These are phyloP conservation scores for Larimichthys crocea DNA, from an alignment of 2,113 vertebrate species.

Conservation along the genomic window DNA sequence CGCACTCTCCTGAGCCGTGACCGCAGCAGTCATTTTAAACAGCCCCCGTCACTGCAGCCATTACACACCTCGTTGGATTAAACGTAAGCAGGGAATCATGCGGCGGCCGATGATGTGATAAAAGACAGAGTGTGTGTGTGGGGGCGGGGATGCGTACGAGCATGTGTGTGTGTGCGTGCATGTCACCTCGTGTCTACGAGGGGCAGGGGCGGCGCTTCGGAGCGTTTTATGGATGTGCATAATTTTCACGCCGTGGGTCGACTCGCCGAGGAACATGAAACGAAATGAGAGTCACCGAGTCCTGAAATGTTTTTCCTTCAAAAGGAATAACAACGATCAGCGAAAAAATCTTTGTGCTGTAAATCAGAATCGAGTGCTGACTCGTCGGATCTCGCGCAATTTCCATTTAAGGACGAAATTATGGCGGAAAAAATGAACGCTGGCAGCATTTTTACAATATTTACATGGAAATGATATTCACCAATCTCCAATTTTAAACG, in stretches of 20 bases:
- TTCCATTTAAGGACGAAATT: neutral
- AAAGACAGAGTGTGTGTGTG: slow-evolving; percentile 2
- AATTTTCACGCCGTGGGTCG: slow-evolving; percentile 28
- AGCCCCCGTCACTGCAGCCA: slow-evolving; percentile 53
- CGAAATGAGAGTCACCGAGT: slow-evolving; percentile 47
- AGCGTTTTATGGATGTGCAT: slow-evolving; percentile 21
- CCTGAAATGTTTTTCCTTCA: slow-evolving; percentile 46
- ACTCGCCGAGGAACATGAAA: slow-evolving; percentile 20
- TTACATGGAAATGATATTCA: neutral
- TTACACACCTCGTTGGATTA: slow-evolving; percentile 71
- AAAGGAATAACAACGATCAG: slow-evolving; percentile 9
- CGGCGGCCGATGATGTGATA: slow-evolving; percentile 41
- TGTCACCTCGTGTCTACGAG: slow-evolving; percentile 25
- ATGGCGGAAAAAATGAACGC: neutral
- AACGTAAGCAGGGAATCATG: slow-evolving; percentile 50
- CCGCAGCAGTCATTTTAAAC: slow-evolving; percentile 55
- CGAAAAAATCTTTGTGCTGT: neutral
- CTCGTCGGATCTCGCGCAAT: neutral
- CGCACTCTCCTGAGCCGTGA: slow-evolving; percentile 56
- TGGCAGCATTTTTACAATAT: neutral
- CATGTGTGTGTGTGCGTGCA: slow-evolving; percentile 12
- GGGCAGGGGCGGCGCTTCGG: neutral
- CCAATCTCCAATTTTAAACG: too few relatives aligned
- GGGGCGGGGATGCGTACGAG: neutral
- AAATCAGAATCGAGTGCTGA: neutral